A percentile compares a stretch with the other conserved stretches of the same genome.
These are phyloP conservation scores for Oligia fasciuncula DNA, from an alignment of 2,888 invertebrate genomes.

Conservation along the genomic window DNA sequence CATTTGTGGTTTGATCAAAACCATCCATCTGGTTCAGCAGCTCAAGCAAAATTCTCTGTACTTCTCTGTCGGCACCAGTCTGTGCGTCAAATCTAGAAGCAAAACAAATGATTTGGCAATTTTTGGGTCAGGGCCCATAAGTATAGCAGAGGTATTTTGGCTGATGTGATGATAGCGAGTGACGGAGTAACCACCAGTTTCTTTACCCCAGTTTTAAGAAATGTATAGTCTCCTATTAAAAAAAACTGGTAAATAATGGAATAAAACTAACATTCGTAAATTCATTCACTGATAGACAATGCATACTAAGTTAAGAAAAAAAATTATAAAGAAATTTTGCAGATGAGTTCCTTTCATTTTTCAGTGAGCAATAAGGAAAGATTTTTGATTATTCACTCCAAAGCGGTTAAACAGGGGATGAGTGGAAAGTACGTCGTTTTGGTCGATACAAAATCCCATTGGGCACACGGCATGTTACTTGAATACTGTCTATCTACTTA, in stretches of 20 bases:
- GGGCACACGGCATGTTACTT: neutral
- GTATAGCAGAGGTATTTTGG: neutral
- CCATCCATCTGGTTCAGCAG: slow-evolving; percentile 99
- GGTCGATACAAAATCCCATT: neutral
- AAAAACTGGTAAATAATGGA: neutral
- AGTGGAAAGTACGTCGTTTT: neutral
- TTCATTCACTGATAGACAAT: neutral
- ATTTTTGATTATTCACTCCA: too few species aligned
- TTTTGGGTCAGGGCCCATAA: neutral
- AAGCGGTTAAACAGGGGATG: too few species aligned
- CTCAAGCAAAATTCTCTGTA: slow-evolving; percentile 99
- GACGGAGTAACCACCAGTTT: too few species aligned
- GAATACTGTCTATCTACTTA: neutral
- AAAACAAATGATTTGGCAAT: neutral
- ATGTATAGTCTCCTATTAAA: neutral
- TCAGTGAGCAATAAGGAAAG: neutral
- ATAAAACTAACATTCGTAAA: neutral
- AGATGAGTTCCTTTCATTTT: too few species aligned
- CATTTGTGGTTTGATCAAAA: slow-evolving; percentile 99
- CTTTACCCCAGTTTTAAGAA: neutral
- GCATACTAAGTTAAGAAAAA: neutral
- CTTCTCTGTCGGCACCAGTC: slow-evolving; percentile 99
- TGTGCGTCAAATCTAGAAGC: slow-evolving; percentile 96
- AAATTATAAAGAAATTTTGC: too few species aligned
- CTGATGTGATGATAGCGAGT: neutral